Percentiles rank a stretch among this genome's conserved stretches.
Evolutionary conservation across 2,113 vertebrate species (phyloP).

Genomic region (Spermophilus dauricus): DNA sequence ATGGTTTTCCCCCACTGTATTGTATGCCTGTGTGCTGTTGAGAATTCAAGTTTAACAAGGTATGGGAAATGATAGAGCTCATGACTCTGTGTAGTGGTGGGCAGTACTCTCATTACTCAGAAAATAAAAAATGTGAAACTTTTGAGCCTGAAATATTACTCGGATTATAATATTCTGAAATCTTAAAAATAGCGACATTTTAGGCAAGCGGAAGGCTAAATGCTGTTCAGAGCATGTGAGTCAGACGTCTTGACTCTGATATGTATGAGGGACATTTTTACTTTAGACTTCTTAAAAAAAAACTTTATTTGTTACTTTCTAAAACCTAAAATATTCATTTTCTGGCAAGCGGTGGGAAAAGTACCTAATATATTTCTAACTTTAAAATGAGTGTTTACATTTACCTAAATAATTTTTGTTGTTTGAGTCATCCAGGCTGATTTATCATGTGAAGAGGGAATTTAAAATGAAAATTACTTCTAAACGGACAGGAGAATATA

Average conservation of each 20-base stretch:
- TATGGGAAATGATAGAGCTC: neutral
- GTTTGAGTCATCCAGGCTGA: neutral
- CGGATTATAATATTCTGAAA: neutral
- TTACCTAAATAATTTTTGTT: constrained; percentile 47
- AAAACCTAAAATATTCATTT: constrained; percentile 16
- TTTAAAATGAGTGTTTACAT: constrained; percentile 12
- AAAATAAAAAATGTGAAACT: constrained; percentile 33
- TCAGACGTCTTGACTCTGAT: neutral
- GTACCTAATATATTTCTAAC: neutral
- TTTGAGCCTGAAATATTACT: neutral
- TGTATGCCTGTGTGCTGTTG: neutral
- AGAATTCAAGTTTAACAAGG: constrained; percentile 19
- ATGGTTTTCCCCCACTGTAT: neutral
- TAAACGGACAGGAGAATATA: constrained; percentile 84
- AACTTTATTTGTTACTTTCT: neutral
- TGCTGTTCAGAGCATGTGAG: neutral
- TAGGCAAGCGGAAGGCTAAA: neutral
- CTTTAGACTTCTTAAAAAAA: constrained; percentile 46
- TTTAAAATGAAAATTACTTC: constrained; percentile 86
- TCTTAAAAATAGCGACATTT: neutral
- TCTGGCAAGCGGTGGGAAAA: neutral
- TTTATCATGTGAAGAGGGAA: constrained; percentile 76
- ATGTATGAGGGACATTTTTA: neutral
- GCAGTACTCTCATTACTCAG: neutral
- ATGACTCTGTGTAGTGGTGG: neutral